phyloP scores from a whole-genome alignment of 2,797 vertebrate genomes.

The Euphonia xanthogaster region DNA sequence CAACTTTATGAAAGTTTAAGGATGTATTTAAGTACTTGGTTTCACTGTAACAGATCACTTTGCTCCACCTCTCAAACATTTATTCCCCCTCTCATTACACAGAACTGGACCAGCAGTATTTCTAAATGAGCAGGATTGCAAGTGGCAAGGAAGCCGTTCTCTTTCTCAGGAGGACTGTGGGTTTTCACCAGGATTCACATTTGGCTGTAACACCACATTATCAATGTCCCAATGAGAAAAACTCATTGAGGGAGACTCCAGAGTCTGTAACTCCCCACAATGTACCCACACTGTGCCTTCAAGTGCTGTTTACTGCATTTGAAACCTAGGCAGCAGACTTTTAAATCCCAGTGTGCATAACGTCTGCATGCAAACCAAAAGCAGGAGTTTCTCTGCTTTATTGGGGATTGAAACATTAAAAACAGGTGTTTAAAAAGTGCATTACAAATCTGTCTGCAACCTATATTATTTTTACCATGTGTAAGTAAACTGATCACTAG shows the following conservation, averaged over 20 bases:
- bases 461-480: slow-evolving; percentile 34
- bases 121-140: neutral
- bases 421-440: slow-evolving; percentile 51
- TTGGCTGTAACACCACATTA: neutral
- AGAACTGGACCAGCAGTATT: neutral
- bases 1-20: neutral
- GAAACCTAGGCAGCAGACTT: neutral
- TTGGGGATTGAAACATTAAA: slow-evolving; percentile 33
- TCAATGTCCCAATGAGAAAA: neutral
- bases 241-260: neutral
- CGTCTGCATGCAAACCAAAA: slow-evolving; percentile 28
- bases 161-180: neutral
- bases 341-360: neutral
- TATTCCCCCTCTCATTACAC: neutral
- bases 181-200: neutral
- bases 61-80: neutral
- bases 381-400: neutral
- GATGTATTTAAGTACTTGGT: neutral
- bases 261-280: neutral
- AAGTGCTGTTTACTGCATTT: neutral
- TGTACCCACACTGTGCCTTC: fast-evolving
- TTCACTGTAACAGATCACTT: neutral
- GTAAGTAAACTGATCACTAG: neutral
- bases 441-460: slow-evolving; percentile 50
- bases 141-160: neutral